Conservation (phyloP, 2,797 vertebrate genomes). For the Sebastes hubbsi region DNA sequence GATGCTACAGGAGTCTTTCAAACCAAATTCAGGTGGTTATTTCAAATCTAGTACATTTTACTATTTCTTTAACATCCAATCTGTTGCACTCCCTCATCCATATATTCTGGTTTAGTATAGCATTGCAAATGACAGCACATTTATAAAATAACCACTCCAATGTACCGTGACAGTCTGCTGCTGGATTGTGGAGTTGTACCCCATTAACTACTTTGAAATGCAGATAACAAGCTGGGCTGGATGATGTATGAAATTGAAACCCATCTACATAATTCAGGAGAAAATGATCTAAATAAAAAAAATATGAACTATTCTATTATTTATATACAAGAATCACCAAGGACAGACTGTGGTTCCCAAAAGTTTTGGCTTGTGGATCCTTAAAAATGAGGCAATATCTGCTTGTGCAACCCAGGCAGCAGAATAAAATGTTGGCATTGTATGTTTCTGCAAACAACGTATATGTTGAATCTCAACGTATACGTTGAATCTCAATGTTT, state of each 20-base stretch:
- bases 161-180: background rate
- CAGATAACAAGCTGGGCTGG: background rate
- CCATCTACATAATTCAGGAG: background rate
- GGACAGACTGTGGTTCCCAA: background rate
- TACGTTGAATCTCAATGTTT: background rate
- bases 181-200: background rate
- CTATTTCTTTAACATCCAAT: background rate
- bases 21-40: background rate
- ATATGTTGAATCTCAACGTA: background rate
- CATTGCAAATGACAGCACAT: background rate
- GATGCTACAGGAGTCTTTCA: background rate
- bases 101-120: background rate
- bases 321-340: background rate
- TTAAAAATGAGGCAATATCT: background rate
- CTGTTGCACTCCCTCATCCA: background rate
- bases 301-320: background rate
- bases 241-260: constrained; percentile 1
- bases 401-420: background rate
- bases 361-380: background rate
- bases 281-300: background rate
- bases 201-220: background rate
- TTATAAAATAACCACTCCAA: background rate
- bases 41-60: background rate
- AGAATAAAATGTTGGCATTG: background rate
- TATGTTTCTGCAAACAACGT: background rate